Evolutionary conservation across 2,888 invertebrate species (phyloP), one percentile per base, ranked within the genome.

Genomic region (Cepaea hortensis): DNA sequence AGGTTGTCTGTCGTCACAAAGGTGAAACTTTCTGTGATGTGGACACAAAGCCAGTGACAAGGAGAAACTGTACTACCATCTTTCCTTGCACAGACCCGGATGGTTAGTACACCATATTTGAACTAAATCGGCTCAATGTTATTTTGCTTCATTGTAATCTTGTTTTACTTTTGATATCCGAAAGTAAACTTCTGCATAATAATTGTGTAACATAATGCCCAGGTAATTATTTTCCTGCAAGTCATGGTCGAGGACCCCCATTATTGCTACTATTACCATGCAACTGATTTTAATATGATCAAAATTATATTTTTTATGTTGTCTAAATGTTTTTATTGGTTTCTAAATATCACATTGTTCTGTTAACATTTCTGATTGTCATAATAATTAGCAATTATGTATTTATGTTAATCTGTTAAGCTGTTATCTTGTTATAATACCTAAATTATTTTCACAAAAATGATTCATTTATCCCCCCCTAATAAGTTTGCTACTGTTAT

Each of bases 81-180:
- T 91, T 93, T 48, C 90, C 92, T 1, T 96, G 97, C 87, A 97
- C 97, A 88, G 96, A 97, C n/a, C 96, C 96, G 73, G 97, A 97
- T 80, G 93, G 93, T 93, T 96, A 97, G 79, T 79, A 20, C 7
- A 3, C 5, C 55, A 9, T 18, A 35, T 46, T 46, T 35, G 50
- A 20, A 48, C 48, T 46, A 48, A n/a, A 35, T 5, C 2, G 3
- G 18, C 13, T 23, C 35, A 23, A 4, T 75, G 9, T 75, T 75
- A 15, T 46, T 46, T 7, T 11, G 35, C 13, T 7, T 48, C 15
- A 9, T 11, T 15, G 11, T 75, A 48, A n/a, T 46, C 0, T 11
- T 75, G 13, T 48, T 6, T n/a, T 75, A 46, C 3, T 75, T 75
- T 9, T 35, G 55, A 55, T 9, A 3, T 11, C 55, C 11, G 6